Evolutionary conservation across 2,113 vertebrate genomes (phyloP), one percentile per base, ranked within the genome.

Genomic region (Bolborhynchus lineola): DNA sequence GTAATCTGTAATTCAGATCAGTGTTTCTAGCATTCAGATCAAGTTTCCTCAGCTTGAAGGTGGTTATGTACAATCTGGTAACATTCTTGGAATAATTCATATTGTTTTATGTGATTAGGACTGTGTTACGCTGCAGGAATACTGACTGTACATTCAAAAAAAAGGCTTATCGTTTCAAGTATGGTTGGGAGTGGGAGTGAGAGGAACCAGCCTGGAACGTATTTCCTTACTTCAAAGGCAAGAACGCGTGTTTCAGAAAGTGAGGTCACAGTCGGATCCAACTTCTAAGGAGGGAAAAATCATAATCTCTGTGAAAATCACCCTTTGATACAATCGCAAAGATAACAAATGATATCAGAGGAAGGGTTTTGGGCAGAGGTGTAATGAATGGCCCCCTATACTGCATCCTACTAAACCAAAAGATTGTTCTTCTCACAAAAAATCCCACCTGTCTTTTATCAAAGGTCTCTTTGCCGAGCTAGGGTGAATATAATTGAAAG

Each of bases 221-320:
- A 31, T 96, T 93, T 96, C 91, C 81, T 86, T 49, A 93, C 90
- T 88, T 97, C 90, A 95, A 96, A 96, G 92, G 79, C 72, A 68
- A 93, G 88, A 85, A 72, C 1, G 59, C 41, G 76, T 81, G 52
- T 75, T 92, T 88, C 44, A 69, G 92, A 93, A 83, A 77, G 79
- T 1, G 0, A 93, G 91, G 90, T 96, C 95, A 92, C 88, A 97
- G 88, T 46, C 47, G 1, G 64, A 78, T 86, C 33, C 86, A 76
- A 84, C 95, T 95, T 96, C 92, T 96, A 75, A 96, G 90, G 46
- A 86, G 28, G 47, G 81, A 92, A 92, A 90, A 90, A 64, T 59
- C 21, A 70, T 81, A 47, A 88, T 94, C 88, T 88, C 82, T 0
- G 7, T 74, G 47, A 77, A 93, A 88, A 85, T 96, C 76, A 69